phyloP scores from a whole-genome alignment of 2,113 vertebrate genomes.

The Hippocampus comes region DNA sequence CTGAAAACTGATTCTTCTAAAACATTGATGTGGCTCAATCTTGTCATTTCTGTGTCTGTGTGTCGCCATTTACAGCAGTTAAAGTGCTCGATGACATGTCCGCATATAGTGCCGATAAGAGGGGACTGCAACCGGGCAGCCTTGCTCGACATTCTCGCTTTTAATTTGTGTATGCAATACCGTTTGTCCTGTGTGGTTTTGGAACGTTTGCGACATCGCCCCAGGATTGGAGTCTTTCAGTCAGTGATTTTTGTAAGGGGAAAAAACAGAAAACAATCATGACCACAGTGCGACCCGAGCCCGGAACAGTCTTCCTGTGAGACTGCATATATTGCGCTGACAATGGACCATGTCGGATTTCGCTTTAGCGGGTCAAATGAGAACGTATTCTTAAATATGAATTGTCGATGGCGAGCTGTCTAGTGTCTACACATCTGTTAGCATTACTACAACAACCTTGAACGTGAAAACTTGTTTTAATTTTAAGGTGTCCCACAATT shows the following conservation, averaged over 20 bases:
- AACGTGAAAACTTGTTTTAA: not conserved
- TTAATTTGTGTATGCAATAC: not conserved
- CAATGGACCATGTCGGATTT: slow-evolving; percentile 38
- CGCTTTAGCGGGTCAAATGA: not conserved
- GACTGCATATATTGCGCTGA: slow-evolving; percentile 52
- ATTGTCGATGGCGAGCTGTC: not conserved
- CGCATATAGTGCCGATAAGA: slow-evolving; percentile 25
- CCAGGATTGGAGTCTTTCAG: not conserved
- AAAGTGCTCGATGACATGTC: not conserved
- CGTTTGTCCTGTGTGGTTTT: not conserved
- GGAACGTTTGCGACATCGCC: not conserved
- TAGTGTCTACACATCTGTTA: not conserved
- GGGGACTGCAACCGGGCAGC: slow-evolving; percentile 37
- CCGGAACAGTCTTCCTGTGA: slow-evolving; percentile 30
- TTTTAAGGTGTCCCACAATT: slow-evolving; percentile 2
- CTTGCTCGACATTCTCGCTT: slow-evolving; percentile 29
- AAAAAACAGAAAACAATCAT: not conserved
- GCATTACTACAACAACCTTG: not conserved
- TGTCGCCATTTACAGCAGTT: not conserved
- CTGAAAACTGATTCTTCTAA: slow-evolving; percentile 42
- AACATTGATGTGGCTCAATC: not conserved
- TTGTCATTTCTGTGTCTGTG: not conserved
- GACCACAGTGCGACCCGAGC: slow-evolving; percentile 3
- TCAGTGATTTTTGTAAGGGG: not conserved
- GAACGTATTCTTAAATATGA: not conserved